Evolutionary conservation across 2,113 vertebrate species (phyloP), one percentile per base, ranked within the genome.

Genomic region (Pseudorectes ferrugineus): DNA sequence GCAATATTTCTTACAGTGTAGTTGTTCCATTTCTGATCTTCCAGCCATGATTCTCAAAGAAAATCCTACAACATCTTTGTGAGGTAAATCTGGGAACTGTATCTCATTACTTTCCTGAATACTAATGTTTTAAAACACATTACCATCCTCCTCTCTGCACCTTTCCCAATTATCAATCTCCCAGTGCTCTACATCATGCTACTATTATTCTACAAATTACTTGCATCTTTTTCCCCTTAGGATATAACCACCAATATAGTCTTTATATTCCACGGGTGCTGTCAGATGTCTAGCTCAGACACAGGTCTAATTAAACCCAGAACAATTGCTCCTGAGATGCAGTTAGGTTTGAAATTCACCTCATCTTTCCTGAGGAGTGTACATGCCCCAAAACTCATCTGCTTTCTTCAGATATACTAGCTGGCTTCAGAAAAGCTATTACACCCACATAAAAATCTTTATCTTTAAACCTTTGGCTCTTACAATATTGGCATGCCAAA

Each of bases 231-330:
- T 87, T 67, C n/a, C 33, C 70, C 73, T 36, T 54, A 67, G 55
- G 87, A 87, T 38, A 71, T 58, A 92, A 91, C 68, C 31, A 40
- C 61, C 42, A 63, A n/a, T 67, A 74, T 55, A 29, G 26, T 74
- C 38, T 94, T 85, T 74, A 71, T 58, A 77, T 91, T 87, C 80
- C 46, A 70, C 0, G 0, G 54, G 45, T 84, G 68, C 59, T 94
- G 52, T 80, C 73, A 92, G 73, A 71, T 84, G 36, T 40, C 68
- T 86, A 66, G 65, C 59, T 92, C 89, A 91, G 87, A 73, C 55
- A 77, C 5, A 31, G 72, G 68, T 81, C 55, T 89, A 92, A 96
- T 91, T 92, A 92, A 94, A 87, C 51, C 38, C 78, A 72, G 82
- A 93, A 33, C 57, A 89, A 62, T 35, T 52, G 40, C 36, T 90